Evolutionary conservation across 2,888 invertebrate species (phyloP).

Genomic region (Heliconius hortense): DNA sequence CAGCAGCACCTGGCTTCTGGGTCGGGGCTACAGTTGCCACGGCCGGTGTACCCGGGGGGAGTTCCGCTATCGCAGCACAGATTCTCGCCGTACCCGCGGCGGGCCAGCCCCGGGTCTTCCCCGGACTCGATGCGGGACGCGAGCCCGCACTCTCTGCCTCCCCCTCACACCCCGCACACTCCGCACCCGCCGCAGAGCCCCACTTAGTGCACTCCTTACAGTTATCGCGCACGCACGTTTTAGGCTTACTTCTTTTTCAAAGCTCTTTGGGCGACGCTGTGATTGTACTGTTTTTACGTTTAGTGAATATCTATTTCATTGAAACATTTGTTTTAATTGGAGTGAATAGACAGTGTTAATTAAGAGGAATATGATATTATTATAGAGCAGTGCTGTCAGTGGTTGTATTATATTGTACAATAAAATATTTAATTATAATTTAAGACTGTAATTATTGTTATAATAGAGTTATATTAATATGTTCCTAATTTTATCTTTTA

Average conservation of each 20-base stretch:
- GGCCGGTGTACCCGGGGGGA: slow-evolving; percentile 76
- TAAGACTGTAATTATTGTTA: slow-evolving; percentile 74
- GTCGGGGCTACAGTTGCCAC: slow-evolving; percentile 73
- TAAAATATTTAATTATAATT: slow-evolving; percentile 66
- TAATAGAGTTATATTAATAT: slow-evolving; percentile 54
- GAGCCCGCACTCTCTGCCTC: slow-evolving; percentile 68
- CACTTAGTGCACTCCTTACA: slow-evolving; percentile 55
- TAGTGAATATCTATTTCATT: slow-evolving; percentile 32
- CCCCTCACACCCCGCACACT: slow-evolving; percentile 66
- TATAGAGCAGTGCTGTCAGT: slow-evolving; percentile 36
- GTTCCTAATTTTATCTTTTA: slow-evolving; percentile 76
- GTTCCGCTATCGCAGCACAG: slow-evolving; percentile 80
- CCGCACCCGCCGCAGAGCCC: slow-evolving; percentile 74
- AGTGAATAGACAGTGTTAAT: slow-evolving; percentile 38
- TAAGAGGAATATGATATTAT: slow-evolving; percentile 23
- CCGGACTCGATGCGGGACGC: slow-evolving; percentile 83
- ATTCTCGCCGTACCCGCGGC: slow-evolving; percentile 83
- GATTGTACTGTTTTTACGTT: slow-evolving; percentile 33
- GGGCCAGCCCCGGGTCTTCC: slow-evolving; percentile 80
- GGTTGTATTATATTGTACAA: slow-evolving; percentile 67
- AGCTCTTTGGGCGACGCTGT: slow-evolving; percentile 32
- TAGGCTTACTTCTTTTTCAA: slow-evolving; percentile 32
- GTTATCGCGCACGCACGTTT: slow-evolving; percentile 17
- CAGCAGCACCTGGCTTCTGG: slow-evolving; percentile 84
- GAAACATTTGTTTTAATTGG: slow-evolving; percentile 26